A percentile compares a stretch with the other conserved stretches of the same genome.
These are phyloP conservation scores for Hippopotamyrus pictus DNA, from an alignment of 2,797 vertebrate genomes.

Conservation along the genomic window DNA sequence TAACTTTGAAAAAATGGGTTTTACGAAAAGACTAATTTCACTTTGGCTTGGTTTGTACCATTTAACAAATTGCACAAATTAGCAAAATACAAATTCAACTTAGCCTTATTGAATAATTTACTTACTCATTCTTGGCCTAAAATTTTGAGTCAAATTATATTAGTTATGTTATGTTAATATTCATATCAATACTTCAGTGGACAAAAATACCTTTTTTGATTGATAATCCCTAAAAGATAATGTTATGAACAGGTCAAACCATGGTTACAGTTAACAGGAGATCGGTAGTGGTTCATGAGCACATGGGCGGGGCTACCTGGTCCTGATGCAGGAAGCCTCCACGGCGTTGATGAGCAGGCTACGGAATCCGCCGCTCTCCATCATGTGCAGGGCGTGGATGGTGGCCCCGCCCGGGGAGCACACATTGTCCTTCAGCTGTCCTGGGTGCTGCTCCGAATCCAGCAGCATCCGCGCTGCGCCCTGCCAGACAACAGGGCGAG, in stretches of 20 bases:
- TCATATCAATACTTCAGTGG: neutral
- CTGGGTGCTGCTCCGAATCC: constrained; percentile 76
- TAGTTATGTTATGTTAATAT: neutral
- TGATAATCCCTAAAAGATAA: neutral
- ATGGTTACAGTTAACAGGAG: neutral
- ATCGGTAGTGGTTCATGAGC: neutral
- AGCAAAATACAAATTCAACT: neutral
- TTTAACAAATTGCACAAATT: neutral
- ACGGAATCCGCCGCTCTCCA: constrained; percentile 80
- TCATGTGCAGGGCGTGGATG: constrained; percentile 76
- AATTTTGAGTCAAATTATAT: neutral
- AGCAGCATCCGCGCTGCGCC: constrained; percentile 81
- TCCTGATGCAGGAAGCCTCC: constrained; percentile 79
- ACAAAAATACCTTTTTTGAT: neutral
- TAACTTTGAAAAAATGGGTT: neutral
- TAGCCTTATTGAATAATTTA: neutral
- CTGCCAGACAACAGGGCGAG: constrained; percentile 38
- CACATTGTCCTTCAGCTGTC: constrained; percentile 80
- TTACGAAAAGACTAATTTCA: neutral
- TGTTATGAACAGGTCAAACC: neutral
- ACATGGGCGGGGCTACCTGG: constrained; percentile 51
- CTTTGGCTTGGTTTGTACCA: neutral
- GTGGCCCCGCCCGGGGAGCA: constrained; percentile 80
- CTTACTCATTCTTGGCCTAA: neutral
- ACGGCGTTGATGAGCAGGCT: constrained; percentile 81